Base-by-base conservation (phyloP, 2,888 invertebrate species). In the Norana najaformis region DNA sequence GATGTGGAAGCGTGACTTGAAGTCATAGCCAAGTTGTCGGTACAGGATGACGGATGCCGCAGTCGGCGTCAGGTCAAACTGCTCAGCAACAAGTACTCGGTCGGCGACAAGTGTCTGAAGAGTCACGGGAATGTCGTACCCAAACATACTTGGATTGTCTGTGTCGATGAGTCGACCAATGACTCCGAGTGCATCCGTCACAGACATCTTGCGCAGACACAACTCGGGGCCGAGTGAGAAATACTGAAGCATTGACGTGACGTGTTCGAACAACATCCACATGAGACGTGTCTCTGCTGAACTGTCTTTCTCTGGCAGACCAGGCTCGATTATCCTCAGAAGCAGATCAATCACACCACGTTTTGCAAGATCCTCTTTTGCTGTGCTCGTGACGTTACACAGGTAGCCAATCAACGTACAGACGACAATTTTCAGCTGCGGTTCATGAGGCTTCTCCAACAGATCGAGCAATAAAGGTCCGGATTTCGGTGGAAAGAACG, bases 401-500 rank as follows among this genome's bases (percentile, higher is more conserved):
- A 82, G 82, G 23, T 82, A 82, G 13, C 82, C 82, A 30, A 82
- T 34, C 82, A 82, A 34, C 82, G 82, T 82, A 20, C 82, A 82
- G 82, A 82, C 82, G 34, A 82, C 82, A 30, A 82, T 82, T 30
- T 82, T 82, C 18, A 82, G 82, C 82, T 82, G 82, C 82, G 82
- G 82, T 34, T 82, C 82, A 30, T 82, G 82, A 82, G 82, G 82
- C 34, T 82, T 82, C n/a, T 82, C 82, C n/a, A 82, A 13, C 82
- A 82, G 82, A 34, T 82, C 82, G 18, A 82, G n/a, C n/a, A 82
- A 20, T 11, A 82, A 82, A 2, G 82, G 82, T 1, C 82, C 82
- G n/a, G 82, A 82, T 13, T 82, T 82, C 82, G 82, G 82, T 23
- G 82, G 82, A 34, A 82, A 82, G 82, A 82, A 82, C 82, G 82